phyloP scores from a whole-genome alignment of 2,888 invertebrate genomes.

The Dicyrtomina minuta region DNA sequence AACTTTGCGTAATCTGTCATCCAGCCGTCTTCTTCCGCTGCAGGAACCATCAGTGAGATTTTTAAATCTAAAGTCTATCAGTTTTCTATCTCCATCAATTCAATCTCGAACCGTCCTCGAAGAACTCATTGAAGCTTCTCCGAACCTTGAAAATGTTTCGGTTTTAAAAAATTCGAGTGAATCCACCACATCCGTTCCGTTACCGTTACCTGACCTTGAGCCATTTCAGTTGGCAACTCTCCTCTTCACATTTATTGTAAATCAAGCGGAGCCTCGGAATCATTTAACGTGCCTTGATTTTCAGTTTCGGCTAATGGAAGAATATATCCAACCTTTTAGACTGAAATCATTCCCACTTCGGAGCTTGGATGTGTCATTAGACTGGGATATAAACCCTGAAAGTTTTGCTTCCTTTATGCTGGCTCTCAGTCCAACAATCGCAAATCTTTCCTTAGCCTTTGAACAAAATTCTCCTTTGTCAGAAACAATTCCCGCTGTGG shows the following conservation, averaged over 20 bases:
- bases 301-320: constrained; percentile 30
- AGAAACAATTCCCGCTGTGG: constrained; percentile 18
- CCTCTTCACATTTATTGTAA: constrained; percentile 24
- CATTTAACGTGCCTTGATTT: constrained; percentile 33
- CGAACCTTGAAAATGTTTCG: constrained; percentile 38
- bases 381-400: constrained; percentile 26
- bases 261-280: constrained; percentile 21
- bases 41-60: neutral
- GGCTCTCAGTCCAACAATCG: constrained; percentile 29
- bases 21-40: neutral
- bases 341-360: constrained; percentile 34
- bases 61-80: constrained; percentile 9
- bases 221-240: no score
- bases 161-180: constrained; percentile 1
- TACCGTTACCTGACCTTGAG: no score
- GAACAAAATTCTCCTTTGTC: constrained; percentile 36
- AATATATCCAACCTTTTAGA: constrained; percentile 28
- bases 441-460: constrained; percentile 33
- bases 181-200: neutral
- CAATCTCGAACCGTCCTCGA: constrained; percentile 27
- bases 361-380: constrained; percentile 20
- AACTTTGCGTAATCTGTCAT: constrained; percentile 14
- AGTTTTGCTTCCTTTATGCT: constrained; percentile 33
- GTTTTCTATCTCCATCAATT: neutral
- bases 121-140: constrained; percentile 34